Base-by-base conservation (phyloP, 2,797 vertebrate species). In the Heliangelus exortis region DNA sequence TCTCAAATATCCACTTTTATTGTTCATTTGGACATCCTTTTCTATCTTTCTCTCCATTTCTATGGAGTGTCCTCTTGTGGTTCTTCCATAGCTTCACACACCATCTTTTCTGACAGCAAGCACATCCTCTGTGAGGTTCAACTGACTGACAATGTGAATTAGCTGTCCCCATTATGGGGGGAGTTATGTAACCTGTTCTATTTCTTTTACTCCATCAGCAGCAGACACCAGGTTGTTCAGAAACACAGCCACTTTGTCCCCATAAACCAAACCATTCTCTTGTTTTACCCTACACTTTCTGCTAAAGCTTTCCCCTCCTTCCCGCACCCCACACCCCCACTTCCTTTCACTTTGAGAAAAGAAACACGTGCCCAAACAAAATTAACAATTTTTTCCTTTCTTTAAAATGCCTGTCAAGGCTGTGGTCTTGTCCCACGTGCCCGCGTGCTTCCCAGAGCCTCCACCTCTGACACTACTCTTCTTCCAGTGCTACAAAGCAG, bases 11-110 rank as follows among this genome's bases (percentile, higher is more conserved):
- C 3, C 23, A 6, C 50, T 85, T 65, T 43, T 18, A 6, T 13
- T 65, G 1, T 41, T 71, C 13, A 66, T 93, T 84, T 48, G 45
- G 20, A n/a, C 12, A 59, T 26, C 8, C 16, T 71, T 92, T 71
- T 9, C 7, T 50, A 34, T 34, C 71, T 9, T 7, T 63, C 16
- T 76, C 17, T 16, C 7, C 2, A 16, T 50, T 76, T 85, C 18
- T 66, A 9, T 20, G 10, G n/a, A 51, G 11, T 54, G 0, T 31
- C 1, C 11, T 85, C 15, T 67, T 1, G 0, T 34, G 28, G 28
- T 58, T 14, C n/a, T 86, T 83, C 59, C 17, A 19, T 7, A 68
- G 26, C 7, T 81, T 62, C 5, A 33, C 23, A 12, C n/a, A 22
- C 8, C 6, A 18, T 29, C 16, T 63, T 82, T n/a, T 79, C 20